Percentiles rank a stretch among this genome's conserved stretches.
These are phyloP conservation scores for Tortricodes alternella DNA, from an alignment of 2,888 invertebrate genomes.

Conservation along the genomic window DNA sequence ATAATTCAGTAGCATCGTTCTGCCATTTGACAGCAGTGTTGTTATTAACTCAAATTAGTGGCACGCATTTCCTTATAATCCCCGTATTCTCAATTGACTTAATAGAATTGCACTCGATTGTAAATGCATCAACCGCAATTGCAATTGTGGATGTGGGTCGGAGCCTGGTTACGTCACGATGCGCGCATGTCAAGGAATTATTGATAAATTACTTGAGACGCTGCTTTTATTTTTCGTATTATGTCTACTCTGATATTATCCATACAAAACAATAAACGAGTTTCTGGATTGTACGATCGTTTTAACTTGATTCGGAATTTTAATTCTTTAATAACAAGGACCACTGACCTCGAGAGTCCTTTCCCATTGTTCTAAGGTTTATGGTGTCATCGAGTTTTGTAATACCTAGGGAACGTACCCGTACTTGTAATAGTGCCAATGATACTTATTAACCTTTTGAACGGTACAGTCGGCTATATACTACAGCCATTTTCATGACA, in stretches of 20 bases:
- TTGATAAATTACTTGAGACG: slow-evolving; percentile 5
- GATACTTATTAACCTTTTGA: no score
- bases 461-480: no score
- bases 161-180: slow-evolving; percentile 5
- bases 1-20: no score
- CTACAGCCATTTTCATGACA: no score
- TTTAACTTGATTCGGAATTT: not conserved
- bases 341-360: no score
- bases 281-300: not conserved
- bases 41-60: no score
- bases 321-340: no score
- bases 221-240: slow-evolving; percentile 19
- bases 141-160: slow-evolving; percentile 29
- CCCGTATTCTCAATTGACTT: not conserved
- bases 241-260: no score
- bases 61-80: not conserved
- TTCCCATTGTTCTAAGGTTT: not conserved
- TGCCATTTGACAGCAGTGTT: no score
- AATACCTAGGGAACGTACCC: not conserved
- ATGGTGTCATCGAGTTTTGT: not conserved
- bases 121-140: slow-evolving; percentile 15
- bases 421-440: slow-evolving; percentile 2
- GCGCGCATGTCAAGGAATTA: slow-evolving; percentile 6
- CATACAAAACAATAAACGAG: no score
- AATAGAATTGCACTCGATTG: slow-evolving; percentile 11